A percentile compares a stretch with the other conserved stretches of the same genome.
Evolutionary conservation across 2,797 vertebrate genomes (phyloP).

Genomic region (Fratercula arctica): DNA sequence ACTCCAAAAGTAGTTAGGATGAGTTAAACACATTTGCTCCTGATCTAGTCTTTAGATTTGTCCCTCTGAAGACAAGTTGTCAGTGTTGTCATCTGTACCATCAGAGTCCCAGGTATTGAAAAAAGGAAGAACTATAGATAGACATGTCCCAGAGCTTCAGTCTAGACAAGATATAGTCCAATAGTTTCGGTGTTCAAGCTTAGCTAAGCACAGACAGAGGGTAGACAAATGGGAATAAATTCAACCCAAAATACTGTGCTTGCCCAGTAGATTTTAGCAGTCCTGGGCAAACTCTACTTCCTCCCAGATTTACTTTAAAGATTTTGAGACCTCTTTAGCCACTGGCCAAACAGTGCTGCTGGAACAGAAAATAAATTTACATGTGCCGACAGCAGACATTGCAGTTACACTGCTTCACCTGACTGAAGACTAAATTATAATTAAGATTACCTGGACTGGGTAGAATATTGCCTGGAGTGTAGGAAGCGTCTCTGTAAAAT

Average conservation of each 20-base stretch:
- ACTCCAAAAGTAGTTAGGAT: background rate
- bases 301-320: background rate
- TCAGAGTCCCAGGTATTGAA: background rate
- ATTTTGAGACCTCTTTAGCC: background rate
- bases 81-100: background rate
- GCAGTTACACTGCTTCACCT: background rate
- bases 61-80: background rate
- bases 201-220: background rate
- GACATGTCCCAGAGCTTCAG: background rate
- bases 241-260: background rate
- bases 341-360: background rate
- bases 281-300: background rate
- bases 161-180: background rate
- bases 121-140: background rate
- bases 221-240: background rate
- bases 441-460: conserved; percentile 89
- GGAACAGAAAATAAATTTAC: background rate
- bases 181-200: background rate
- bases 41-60: background rate
- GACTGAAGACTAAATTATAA: background rate
- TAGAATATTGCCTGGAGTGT: conserved; percentile 97
- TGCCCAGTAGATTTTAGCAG: background rate
- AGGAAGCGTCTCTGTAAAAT: conserved; percentile 93
- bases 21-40: background rate
- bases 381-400: background rate